Percentiles rank a stretch among this genome's conserved stretches.
phyloP scores from a whole-genome alignment of 2,113 vertebrate species.

The Myrmecophaga tridactyla region DNA sequence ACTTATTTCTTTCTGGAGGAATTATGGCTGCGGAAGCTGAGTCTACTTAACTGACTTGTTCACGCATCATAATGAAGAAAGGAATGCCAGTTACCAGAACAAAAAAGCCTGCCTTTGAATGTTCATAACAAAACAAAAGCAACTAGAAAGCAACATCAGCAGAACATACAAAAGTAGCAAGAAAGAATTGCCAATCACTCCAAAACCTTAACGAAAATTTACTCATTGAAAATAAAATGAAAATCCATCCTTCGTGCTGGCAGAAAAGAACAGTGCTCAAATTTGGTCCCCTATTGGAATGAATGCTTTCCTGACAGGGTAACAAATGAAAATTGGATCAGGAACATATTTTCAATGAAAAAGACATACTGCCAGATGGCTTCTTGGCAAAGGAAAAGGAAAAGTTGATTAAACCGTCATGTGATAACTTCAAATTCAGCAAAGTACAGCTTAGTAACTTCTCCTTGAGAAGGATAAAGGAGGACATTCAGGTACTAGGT shows the following conservation, averaged over 20 bases:
- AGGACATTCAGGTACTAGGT: slow-evolving; percentile 27
- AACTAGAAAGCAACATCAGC: slow-evolving; percentile 28
- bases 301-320: slow-evolving; percentile 50
- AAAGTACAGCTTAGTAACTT: slow-evolving; percentile 16
- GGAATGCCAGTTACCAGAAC: not conserved
- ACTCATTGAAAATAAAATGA: slow-evolving; percentile 49
- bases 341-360: slow-evolving; percentile 60
- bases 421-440: slow-evolving; percentile 63
- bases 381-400: slow-evolving; percentile 66
- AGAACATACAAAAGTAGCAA: slow-evolving; percentile 6
- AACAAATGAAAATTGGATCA: slow-evolving; percentile 73
- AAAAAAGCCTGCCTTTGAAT: slow-evolving; percentile 46
- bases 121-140: slow-evolving; percentile 68
- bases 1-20: not conserved
- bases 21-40: slow-evolving; percentile 32
- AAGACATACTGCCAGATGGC: slow-evolving; percentile 72
- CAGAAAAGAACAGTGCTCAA: slow-evolving; percentile 51
- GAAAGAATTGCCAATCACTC: not conserved
- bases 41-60: slow-evolving; percentile 54
- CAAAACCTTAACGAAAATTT: slow-evolving; percentile 20
- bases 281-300: slow-evolving; percentile 47
- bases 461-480: slow-evolving; percentile 49
- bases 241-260: slow-evolving; percentile 62
- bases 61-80: not conserved
- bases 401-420: slow-evolving; percentile 74